Base-by-base conservation (phyloP, 1,140 invertebrate species). In the Procambarus virginalis region DNA sequence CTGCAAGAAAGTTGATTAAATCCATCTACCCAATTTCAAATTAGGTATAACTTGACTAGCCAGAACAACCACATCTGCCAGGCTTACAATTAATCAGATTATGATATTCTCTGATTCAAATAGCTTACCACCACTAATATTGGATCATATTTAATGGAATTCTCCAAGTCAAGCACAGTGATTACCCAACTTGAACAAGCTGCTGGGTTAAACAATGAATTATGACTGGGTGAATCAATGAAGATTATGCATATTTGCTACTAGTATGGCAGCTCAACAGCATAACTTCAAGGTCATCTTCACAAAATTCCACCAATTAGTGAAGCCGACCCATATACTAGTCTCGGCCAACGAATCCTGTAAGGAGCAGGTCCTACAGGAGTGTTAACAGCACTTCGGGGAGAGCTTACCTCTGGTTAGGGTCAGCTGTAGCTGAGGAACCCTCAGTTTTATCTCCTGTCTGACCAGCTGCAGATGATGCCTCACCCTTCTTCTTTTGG, bases 321-420 rank as follows among this genome's bases (percentile, higher is more conserved):
- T 73, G 68, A 73, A 73, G 68, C 2, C 68, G 20, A 73, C 68
- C 68, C 22, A 73, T 34, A 73, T 34, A 34, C 68, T 34, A 73
- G 12, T 68, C 10, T 68, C 64, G 4, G 64, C 64, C 64, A 68
- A 68, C 3, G 17, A 68, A 68, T 68, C 64, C 64, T 20, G 17
- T 14, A 68, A 68, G 68, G 68, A 73, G 20, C n/a, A 73, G 68
- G 68, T 73, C 68, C 68, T 73, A 73, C 2, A 73, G 68, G 22
- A 73, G 68, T 73, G 68, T 34, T 34, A 73, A 73, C n/a, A 73
- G 68, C 68, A 73, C 68, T 73, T 34, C 68, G 8, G 68, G n/a
- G 22, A 73, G 68, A 84, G 84, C 84, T 85, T 85, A 85, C 84
- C 84, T 85, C 84, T 51, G 70, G 9, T 22, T 85, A 22, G 84